A percentile compares a stretch with the other conserved stretches of the same genome.
phyloP scores from a whole-genome alignment of 1,140 invertebrate genomes.

The Ceratoteleas bidentatus region DNA sequence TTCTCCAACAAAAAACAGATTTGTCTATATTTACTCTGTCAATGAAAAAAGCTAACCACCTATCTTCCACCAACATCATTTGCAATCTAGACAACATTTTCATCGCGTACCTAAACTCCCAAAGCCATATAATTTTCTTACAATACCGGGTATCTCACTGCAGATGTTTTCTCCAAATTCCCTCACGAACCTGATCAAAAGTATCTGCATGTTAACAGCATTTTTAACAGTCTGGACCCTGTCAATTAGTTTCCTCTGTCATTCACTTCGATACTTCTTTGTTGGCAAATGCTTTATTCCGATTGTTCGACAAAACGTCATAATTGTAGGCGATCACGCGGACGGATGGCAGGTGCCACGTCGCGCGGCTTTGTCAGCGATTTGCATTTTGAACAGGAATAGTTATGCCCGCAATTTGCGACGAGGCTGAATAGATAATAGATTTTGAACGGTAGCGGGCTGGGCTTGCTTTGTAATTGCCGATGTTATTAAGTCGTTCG shows the following conservation, averaged over 20 bases:
- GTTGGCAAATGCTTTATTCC: not conserved
- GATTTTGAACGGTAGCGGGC: conserved; percentile 11
- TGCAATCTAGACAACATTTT: too few species aligned
- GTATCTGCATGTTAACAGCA: too few species aligned
- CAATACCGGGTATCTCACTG: too few species aligned
- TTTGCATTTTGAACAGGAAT: conserved; percentile 16
- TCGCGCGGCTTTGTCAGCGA: not conserved
- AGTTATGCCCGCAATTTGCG: conserved; percentile 4
- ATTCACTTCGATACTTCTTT: not conserved
- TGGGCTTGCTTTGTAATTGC: not conserved
- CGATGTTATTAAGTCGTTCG: conserved; percentile 7
- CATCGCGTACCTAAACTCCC: too few species aligned
- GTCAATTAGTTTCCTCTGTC: not conserved
- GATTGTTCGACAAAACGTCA: conserved; percentile 6
- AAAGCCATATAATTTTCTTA: too few species aligned
- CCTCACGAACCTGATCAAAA: too few species aligned
- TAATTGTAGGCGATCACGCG: conserved; percentile 12
- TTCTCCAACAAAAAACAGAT: too few species aligned
- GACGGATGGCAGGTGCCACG: conserved; percentile 18
- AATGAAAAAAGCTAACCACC: too few species aligned
- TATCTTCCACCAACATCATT: too few species aligned
- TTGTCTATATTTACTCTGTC: too few species aligned
- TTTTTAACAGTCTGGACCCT: too few species aligned
- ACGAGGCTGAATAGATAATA: conserved; percentile 8
- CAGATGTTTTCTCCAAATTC: too few species aligned